Base-by-base conservation (phyloP, 1,140 invertebrate species). In the Drosophila pachea region DNA sequence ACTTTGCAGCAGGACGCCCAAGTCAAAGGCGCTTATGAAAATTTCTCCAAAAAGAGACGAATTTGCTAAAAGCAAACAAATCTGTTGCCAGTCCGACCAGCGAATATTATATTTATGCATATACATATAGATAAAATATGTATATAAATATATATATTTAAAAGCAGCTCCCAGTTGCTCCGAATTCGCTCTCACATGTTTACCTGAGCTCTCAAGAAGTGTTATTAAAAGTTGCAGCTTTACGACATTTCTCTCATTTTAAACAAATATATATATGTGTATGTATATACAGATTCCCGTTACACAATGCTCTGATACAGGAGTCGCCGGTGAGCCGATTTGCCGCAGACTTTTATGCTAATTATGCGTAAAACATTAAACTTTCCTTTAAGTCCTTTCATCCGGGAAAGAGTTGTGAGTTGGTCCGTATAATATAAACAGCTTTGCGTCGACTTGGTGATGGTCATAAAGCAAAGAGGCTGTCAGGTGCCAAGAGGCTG, bases 301-400 rank as follows among this genome's bases (percentile, higher is more conserved):
- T 58, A 47, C 6, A 22, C 40, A 47, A 29, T 47, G 31, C 45
- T 49, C 12, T 14, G 36, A 59, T 59, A 35, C 29, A 22, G 31
- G 29, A 40, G 31, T 14, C 9, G 35, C 14, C 40, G 16, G 42
- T 63, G 54, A 58, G 71, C 67, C 75, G 78, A 75, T 82, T 82
- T 82, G 56, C 63, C 58, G 50, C 68, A 47, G 75, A 78, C 72
- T 82, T 78, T 73, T 82, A 84, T 82, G 78, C 76, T 82, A 82
- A 82, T 84, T 82, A 79, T 74, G 47, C 72, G 75, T 68, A 78
- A 82, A 78, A 75, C 77, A 48, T 75, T 68, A 42, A 81, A 82
- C 78, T 81, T 76, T 82, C 61, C 40, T 7, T 9, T n/a, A 48
- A 47, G 47, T 38, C 47, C 42, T 35, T 50, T 33, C 47, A 45